phyloP scores from a whole-genome alignment of 2,113 vertebrate genomes.

The Chloebia gouldiae region DNA sequence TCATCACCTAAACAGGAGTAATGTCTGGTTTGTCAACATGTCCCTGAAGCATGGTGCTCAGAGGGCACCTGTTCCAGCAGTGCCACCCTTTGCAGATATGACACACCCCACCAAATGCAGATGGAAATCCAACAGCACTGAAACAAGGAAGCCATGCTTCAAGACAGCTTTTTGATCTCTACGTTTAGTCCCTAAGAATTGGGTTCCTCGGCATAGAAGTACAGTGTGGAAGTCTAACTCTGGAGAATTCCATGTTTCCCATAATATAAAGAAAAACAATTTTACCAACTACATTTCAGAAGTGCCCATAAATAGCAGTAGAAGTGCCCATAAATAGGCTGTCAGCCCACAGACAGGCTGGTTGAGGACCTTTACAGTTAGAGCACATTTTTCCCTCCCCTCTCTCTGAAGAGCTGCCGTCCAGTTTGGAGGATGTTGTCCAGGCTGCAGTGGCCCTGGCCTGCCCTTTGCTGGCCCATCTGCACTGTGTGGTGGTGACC shows the following conservation, averaged over 20 bases:
- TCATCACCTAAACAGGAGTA: background rate
- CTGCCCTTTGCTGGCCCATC: slow-evolving; percentile 83
- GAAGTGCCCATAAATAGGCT: background rate
- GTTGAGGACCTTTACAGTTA: background rate
- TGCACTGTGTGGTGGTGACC: slow-evolving; percentile 84
- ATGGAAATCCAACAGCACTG: background rate
- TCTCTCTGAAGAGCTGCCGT: slow-evolving; percentile 67
- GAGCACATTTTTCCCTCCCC: background rate
- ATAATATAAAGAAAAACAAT: background rate
- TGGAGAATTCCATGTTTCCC: background rate
- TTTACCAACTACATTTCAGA: background rate
- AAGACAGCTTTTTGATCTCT: background rate
- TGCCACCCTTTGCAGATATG: background rate
- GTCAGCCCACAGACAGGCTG: background rate
- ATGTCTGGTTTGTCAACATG: background rate
- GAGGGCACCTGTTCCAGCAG: background rate
- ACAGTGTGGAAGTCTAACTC: background rate
- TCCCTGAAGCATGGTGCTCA: background rate
- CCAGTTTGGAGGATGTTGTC: slow-evolving; percentile 72
- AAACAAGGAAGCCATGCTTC: background rate
- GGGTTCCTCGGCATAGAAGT: background rate
- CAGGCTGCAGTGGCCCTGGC: slow-evolving; percentile 73
- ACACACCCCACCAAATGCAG: background rate
- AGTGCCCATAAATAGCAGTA: background rate
- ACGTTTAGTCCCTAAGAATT: background rate